These are phyloP conservation scores for Euglossa dilemma DNA, from an alignment of 1,140 invertebrate genomes.

Conservation along the genomic window DNA sequence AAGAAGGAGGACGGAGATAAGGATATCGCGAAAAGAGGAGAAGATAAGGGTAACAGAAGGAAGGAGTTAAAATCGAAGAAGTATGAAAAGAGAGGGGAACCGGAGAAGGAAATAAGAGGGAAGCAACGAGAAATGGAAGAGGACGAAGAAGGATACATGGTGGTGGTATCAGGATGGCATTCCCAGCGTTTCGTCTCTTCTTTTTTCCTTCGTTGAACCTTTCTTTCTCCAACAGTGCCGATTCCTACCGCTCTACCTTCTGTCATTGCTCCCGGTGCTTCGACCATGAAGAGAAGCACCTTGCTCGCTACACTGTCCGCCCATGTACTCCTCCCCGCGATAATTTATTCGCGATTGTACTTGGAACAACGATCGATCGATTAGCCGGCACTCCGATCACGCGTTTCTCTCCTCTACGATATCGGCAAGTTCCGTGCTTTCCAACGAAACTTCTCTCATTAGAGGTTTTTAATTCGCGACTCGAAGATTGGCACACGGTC, in stretches of 20 bases:
- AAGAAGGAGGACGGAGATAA: background rate
- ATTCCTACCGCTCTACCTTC: slow-evolving; percentile 42
- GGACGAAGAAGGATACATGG: slow-evolving; percentile 36
- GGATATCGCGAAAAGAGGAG: background rate
- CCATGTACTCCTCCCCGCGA: slow-evolving; percentile 10
- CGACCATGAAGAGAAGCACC: slow-evolving; percentile 48
- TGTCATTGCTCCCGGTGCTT: slow-evolving; percentile 25
- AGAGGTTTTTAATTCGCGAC: too few species aligned
- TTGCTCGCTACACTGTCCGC: slow-evolving; percentile 41
- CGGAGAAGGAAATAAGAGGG: background rate
- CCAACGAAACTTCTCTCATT: background rate
- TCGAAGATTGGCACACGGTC: too few species aligned
- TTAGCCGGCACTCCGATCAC: background rate
- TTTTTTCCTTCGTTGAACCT: slow-evolving; percentile 40
- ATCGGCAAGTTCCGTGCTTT: background rate
- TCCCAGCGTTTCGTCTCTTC: slow-evolving; percentile 70
- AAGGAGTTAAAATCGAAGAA: background rate
- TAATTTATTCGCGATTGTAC: slow-evolving; percentile 19
- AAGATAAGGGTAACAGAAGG: slow-evolving; percentile 17
- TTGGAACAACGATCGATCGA: slow-evolving; percentile 14
- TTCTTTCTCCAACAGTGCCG: slow-evolving; percentile 31
- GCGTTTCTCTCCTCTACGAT: background rate
- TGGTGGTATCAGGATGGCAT: slow-evolving; percentile 69
- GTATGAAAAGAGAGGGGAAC: background rate
- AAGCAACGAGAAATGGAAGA: background rate